Percentiles rank a stretch among this genome's conserved stretches.
phyloP scores from a whole-genome alignment of 2,113 vertebrate genomes.

The Macroglossus sobrinus region DNA sequence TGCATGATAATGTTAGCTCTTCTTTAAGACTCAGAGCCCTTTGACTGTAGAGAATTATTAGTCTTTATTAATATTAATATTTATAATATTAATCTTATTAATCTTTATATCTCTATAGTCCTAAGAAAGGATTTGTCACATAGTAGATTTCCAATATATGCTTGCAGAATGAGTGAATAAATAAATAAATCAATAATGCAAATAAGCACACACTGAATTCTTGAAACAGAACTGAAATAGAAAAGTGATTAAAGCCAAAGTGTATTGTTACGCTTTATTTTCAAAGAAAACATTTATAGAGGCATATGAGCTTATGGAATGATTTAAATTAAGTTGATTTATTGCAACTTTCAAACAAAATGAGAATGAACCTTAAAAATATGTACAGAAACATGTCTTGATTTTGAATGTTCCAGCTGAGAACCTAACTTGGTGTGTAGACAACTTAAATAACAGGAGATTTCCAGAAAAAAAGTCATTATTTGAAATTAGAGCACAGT shows the following conservation, averaged over 20 bases:
- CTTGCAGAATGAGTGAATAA: neutral
- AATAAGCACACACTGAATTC: neutral
- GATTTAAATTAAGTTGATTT: slow-evolving; percentile 67
- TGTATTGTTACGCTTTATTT: slow-evolving; percentile 15
- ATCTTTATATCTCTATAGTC: neutral
- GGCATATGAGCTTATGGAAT: slow-evolving; percentile 1
- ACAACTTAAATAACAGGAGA: slow-evolving; percentile 81
- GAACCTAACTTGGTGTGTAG: slow-evolving; percentile 74
- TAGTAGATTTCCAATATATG: neutral
- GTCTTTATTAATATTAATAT: neutral
- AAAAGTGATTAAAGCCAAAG: slow-evolving; percentile 41
- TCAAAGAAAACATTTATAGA: slow-evolving; percentile 32
- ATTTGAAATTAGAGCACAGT: slow-evolving; percentile 79
- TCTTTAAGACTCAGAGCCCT: neutral
- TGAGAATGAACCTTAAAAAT: slow-evolving; percentile 66
- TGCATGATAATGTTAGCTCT: neutral
- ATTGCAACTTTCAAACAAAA: slow-evolving; percentile 67
- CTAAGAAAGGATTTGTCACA: neutral
- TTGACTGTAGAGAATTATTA: neutral
- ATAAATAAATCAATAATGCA: slow-evolving; percentile 19
- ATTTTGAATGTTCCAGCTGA: slow-evolving; percentile 73
- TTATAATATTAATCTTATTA: slow-evolving; percentile 2
- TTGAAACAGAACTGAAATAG: slow-evolving; percentile 35
- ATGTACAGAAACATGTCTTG: slow-evolving; percentile 57
- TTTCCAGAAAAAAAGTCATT: slow-evolving; percentile 83